These are phyloP conservation scores for Parasteatoda lunata DNA, from an alignment of 2,888 invertebrate genomes.

Conservation along the genomic window DNA sequence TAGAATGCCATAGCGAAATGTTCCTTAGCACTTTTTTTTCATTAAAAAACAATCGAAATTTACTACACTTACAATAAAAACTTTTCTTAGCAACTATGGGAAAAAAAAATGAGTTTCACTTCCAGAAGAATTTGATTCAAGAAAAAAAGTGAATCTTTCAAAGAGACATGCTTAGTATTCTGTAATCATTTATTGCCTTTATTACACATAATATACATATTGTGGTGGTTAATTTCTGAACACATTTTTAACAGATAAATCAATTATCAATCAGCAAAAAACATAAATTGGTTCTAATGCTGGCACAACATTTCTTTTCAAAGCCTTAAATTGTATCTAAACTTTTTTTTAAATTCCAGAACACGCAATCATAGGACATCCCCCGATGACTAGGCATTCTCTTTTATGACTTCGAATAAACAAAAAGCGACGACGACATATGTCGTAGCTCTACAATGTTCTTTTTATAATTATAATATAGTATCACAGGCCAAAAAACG, in stretches of 20 bases:
- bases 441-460: slow-evolving; percentile 6
- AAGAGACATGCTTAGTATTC: slow-evolving; percentile 4
- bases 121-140: too few relatives aligned
- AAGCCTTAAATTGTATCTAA: slow-evolving; percentile 36
- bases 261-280: slow-evolving; percentile 56
- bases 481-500: slow-evolving; percentile 67
- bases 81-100: too few relatives aligned
- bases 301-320: slow-evolving; percentile 44
- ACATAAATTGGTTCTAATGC: slow-evolving; percentile 55
- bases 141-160: not conserved
- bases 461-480: slow-evolving; percentile 32
- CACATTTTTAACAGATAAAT: slow-evolving; percentile 61
- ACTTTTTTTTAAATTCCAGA: slow-evolving; percentile 13
- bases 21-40: too few relatives aligned
- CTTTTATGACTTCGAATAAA: slow-evolving; percentile 47
- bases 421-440: slow-evolving; percentile 32
- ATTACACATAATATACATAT: slow-evolving; percentile 66
- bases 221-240: slow-evolving; percentile 57
- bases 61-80: too few relatives aligned
- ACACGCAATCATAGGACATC: slow-evolving; percentile 17
- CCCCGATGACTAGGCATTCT: slow-evolving; percentile 56
- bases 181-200: slow-evolving; percentile 66
- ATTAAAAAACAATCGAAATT: too few relatives aligned
- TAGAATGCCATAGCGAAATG: too few relatives aligned
- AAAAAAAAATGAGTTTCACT: too few relatives aligned